Percentiles rank a stretch among this genome's conserved stretches.
Conservation (phyloP, 2,797 vertebrate species). For the Balearica regulorum region DNA sequence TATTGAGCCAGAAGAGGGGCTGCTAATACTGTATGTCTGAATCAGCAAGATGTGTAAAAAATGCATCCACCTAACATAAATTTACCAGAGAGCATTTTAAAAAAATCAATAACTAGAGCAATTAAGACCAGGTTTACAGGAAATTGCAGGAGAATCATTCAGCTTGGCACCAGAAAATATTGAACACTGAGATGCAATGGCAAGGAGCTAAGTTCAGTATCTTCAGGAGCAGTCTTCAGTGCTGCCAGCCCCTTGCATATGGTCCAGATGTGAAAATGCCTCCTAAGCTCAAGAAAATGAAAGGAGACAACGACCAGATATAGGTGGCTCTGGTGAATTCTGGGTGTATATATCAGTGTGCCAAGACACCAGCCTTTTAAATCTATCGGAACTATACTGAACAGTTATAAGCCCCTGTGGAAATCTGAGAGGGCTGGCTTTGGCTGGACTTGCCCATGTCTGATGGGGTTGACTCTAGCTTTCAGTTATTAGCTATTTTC, state of each 20-base stretch:
- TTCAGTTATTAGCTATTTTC: neutral
- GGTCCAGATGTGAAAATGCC: neutral
- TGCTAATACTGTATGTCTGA: neutral
- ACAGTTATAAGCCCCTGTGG: neutral
- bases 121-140: constrained; percentile 34
- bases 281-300: neutral
- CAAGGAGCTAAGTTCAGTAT: neutral
- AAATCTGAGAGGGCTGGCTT: neutral
- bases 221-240: neutral
- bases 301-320: neutral
- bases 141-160: constrained; percentile 15
- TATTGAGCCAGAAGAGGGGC: neutral
- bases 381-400: neutral
- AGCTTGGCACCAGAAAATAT: constrained; percentile 19
- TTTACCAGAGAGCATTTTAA: neutral
- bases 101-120: constrained; percentile 29
- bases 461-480: neutral
- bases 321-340: neutral
- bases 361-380: neutral
- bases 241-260: neutral
- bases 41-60: constrained; percentile 20
- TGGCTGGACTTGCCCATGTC: neutral
- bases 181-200: neutral
- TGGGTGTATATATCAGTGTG: neutral
- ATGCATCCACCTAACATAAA: neutral